Conservation (phyloP, 2,113 vertebrate species). For the Oceanodroma tethys region DNA sequence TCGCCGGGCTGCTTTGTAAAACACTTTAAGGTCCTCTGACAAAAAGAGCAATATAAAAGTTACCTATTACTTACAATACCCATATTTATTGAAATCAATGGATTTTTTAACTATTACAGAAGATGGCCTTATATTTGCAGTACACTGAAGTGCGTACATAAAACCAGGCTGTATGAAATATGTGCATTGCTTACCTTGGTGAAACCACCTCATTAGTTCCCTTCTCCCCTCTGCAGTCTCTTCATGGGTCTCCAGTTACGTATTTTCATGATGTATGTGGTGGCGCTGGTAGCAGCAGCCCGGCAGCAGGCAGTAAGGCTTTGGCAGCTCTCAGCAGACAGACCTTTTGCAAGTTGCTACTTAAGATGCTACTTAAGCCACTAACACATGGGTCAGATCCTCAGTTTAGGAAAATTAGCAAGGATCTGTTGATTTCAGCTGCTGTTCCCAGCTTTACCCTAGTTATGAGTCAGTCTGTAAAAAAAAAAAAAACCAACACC, state of each 20-base stretch:
- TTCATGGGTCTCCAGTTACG: slow-evolving; percentile 21
- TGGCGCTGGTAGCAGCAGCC: neutral
- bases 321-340: neutral
- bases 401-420: neutral
- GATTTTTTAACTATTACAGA: neutral
- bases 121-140: neutral
- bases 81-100: neutral
- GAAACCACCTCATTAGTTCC: slow-evolving; percentile 41
- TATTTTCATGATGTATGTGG: neutral
- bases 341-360: neutral
- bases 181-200: slow-evolving; percentile 9
- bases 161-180: slow-evolving; percentile 6
- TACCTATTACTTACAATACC: neutral
- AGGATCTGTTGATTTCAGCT: neutral
- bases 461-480: neutral
- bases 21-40: neutral
- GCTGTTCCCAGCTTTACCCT: neutral
- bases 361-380: neutral
- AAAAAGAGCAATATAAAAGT: neutral
- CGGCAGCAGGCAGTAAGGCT: neutral
- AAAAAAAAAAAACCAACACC: no score
- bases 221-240: neutral
- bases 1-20: neutral
- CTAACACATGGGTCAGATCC: neutral
- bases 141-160: neutral